Percentiles rank a stretch among this genome's conserved stretches.
Conservation (phyloP, 2,797 vertebrate species). For the Ibycter americanus region DNA sequence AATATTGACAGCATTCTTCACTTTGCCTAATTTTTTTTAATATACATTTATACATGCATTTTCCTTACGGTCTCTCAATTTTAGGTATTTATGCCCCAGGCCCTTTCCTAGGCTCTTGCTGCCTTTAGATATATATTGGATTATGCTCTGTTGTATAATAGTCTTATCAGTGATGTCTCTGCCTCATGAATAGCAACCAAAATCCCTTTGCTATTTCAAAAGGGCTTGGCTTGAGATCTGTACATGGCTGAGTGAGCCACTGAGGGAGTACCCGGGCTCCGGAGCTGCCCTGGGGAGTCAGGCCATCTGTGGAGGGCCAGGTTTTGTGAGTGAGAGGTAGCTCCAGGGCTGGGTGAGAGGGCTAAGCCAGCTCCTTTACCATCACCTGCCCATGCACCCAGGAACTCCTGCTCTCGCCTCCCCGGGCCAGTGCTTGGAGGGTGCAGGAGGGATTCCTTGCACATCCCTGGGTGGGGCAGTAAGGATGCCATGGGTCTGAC, state of each 20-base stretch:
- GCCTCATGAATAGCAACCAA: neutral
- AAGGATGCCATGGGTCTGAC: neutral
- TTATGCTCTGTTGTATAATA: neutral
- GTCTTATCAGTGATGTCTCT: neutral
- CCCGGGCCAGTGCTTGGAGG: neutral
- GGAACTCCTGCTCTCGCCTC: neutral
- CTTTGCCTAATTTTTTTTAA: neutral
- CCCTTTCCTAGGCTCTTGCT: neutral
- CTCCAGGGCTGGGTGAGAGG: neutral
- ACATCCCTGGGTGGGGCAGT: rapidly evolving
- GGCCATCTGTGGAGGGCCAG: neutral
- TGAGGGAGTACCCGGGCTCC: neutral
- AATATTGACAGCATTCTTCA: neutral
- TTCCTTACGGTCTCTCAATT: neutral
- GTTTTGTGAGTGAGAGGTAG: neutral
- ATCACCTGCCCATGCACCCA: neutral
- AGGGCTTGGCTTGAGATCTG: neutral
- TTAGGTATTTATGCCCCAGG: neutral
- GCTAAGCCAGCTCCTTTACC: neutral
- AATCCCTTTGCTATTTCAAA: neutral
- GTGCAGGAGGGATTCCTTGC: neutral
- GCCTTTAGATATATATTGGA: neutral
- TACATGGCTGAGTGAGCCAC: neutral
- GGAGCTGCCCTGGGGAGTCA: neutral
- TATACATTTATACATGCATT: rapidly evolving